These are phyloP conservation scores for Leptonema lineaticorne DNA, from an alignment of 1,140 invertebrate genomes.

Conservation along the genomic window DNA sequence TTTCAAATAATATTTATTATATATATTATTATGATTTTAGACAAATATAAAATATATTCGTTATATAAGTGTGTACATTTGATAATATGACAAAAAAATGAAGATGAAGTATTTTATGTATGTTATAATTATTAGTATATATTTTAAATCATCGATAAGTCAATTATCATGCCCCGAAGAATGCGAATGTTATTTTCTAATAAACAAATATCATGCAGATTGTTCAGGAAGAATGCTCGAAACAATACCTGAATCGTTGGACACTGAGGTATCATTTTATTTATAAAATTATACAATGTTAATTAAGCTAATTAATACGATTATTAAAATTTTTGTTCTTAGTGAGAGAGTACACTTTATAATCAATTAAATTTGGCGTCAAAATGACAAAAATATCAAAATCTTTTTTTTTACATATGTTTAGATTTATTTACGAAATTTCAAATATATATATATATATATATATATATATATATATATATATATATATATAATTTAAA, in stretches of 20 bases:
- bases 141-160: background rate
- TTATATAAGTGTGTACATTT: too few species aligned
- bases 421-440: too few species aligned
- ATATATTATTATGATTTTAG: too few species aligned
- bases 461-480: too few species aligned
- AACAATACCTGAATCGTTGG: constrained; percentile 49
- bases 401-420: too few species aligned
- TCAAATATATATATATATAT: too few species aligned
- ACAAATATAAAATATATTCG: too few species aligned
- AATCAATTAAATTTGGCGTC: too few species aligned
- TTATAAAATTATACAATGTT: background rate
- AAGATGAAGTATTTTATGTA: background rate
- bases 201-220: constrained; percentile 44
- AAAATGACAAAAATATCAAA: too few species aligned
- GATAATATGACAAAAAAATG: background rate
- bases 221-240: constrained; percentile 52
- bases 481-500: too few species aligned
- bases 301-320: background rate
- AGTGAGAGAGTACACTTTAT: too few species aligned
- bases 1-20: background rate
- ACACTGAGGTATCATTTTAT: constrained; percentile 46
- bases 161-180: constrained; percentile 43
- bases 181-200: constrained; percentile 47
- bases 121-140: background rate
- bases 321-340: too few species aligned